Evolutionary conservation across 2,797 vertebrate genomes (phyloP), one percentile per base, ranked within the genome.

Genomic region (Calcarius lapponicus): DNA sequence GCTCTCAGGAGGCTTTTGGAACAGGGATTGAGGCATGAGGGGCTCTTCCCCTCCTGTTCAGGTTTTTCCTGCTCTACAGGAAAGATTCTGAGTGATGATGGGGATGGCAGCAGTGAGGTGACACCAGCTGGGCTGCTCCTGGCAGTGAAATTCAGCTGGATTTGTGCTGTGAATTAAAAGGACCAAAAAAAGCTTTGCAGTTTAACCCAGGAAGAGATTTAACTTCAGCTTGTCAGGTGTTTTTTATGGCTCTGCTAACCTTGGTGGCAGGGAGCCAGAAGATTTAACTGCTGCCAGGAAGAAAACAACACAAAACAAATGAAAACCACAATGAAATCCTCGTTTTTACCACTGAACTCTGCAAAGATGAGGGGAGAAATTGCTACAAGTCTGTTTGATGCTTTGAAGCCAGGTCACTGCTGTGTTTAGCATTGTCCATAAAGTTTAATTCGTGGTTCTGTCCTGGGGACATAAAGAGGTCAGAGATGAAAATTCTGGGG

Each of bases 321-420:
- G 32, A 43, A 92, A 87, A 72, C 0, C 70, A 74, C 34, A 47
- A 32, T 64, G 25, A 3, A 8, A 60, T 86, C 69, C 65, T 80
- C 34, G 22, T 80, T 61, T 61, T 78, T 80, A 17, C 53, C 64
- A 40, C 54, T 87, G 88, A 85, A 38, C 62, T 89, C 61, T 94
- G 81, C 6, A 8, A 51, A 84, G 56, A 29, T 75, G 78, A 88
- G 53, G 26, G 47, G 48, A 85, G 78, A 69, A 75, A 93, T 88
- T 90, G 86, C 51, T 32, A 19, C 21, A 36, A 47, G 45, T 70
- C 65, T 92, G 62, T 72, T 84, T 89, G 95, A 66, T 90, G 66
- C 93, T 95, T 92, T 95, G 92, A 32, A 84, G 95, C 83, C 53
- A 29, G 69, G 80, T 79, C 80, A 72, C 86, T 93, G 93, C 73